phyloP scores from a whole-genome alignment of 2,113 vertebrate species.

The Loxodonta africana region DNA sequence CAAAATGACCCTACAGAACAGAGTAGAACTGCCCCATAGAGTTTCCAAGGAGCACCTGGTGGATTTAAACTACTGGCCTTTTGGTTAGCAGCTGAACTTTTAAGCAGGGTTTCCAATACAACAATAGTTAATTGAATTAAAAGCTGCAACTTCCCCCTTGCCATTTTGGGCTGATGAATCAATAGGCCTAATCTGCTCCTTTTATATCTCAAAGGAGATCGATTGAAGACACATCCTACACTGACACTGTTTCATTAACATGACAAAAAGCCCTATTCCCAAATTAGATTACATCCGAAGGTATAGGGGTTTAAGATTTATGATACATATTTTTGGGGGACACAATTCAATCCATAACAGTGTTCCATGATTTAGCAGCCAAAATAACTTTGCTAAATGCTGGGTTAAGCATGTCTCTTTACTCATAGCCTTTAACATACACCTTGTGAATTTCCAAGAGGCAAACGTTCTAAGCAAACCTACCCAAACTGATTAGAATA shows the following conservation, averaged over 20 bases:
- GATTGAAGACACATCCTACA: background rate
- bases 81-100: no score
- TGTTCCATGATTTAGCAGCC: background rate
- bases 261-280: background rate
- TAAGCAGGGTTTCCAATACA: background rate
- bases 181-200: background rate
- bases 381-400: constrained; percentile 46
- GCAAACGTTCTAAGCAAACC: background rate
- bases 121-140: background rate
- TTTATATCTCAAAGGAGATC: background rate
- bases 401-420: background rate
- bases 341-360: background rate
- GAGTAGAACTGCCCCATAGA: no score
- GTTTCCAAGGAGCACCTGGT: no score
- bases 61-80: no score
- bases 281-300: background rate
- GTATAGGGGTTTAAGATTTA: background rate
- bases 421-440: background rate
- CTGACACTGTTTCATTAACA: background rate
- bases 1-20: no score
- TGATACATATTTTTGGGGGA: background rate
- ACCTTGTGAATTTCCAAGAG: constrained; percentile 1
- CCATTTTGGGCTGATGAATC: constrained; percentile 23
- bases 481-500: constrained; percentile 5
- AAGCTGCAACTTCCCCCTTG: background rate